A percentile compares a stretch with the other conserved stretches of the same genome.
These are phyloP conservation scores for Chelonoidis abingdonii DNA, from an alignment of 2,113 vertebrate species.

Conservation along the genomic window DNA sequence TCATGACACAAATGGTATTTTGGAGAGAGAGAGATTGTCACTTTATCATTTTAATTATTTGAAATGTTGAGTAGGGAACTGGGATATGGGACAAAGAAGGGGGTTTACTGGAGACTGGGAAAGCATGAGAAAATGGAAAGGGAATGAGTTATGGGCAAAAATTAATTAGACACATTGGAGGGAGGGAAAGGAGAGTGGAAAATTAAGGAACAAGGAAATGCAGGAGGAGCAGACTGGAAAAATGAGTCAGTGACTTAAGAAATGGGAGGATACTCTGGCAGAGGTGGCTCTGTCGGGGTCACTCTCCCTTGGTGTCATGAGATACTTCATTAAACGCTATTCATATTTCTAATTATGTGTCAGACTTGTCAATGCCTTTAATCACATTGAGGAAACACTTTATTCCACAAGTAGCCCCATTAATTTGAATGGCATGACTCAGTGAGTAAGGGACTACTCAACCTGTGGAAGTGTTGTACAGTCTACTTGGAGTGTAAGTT, in stretches of 20 bases:
- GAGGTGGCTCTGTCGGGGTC: background rate
- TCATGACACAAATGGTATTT: background rate
- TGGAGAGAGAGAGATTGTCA: background rate
- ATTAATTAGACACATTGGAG: background rate
- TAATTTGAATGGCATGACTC: no score
- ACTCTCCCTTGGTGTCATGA: background rate
- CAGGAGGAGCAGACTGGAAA: background rate
- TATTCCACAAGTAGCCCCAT: background rate
- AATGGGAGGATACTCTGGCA: background rate
- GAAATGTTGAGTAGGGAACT: background rate
- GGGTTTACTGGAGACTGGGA: background rate
- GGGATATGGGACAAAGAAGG: background rate
- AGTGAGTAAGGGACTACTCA: no score
- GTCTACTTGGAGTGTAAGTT: rapidly evolving
- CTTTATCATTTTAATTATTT: background rate
- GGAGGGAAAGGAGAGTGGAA: background rate
- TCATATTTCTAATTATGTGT: background rate
- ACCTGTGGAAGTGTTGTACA: background rate
- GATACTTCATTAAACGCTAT: background rate
- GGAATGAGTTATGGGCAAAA: background rate
- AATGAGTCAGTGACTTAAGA: background rate
- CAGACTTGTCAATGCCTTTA: background rate
- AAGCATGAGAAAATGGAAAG: background rate
- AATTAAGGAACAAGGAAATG: background rate
- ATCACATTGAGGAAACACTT: background rate